Conservation (phyloP, 2,797 vertebrate genomes). For the Synaphobranchus kaupii region DNA sequence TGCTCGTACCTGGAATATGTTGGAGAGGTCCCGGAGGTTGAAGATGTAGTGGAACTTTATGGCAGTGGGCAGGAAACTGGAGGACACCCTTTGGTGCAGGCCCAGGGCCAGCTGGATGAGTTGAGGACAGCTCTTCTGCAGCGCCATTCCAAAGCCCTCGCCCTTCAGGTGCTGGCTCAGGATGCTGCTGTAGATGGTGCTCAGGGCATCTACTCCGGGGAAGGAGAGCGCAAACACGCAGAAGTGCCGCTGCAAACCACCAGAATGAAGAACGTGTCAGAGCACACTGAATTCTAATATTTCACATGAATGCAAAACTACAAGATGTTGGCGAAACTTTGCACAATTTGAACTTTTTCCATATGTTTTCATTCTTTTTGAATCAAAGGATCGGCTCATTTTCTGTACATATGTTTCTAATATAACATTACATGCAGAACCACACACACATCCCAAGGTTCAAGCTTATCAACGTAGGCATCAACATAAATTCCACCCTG, state of each 20-base stretch:
- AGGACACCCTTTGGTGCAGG: constrained; percentile 80
- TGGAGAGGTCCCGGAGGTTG: constrained; percentile 93
- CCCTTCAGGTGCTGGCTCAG: constrained; percentile 79
- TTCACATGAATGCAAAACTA: not conserved
- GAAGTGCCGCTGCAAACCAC: constrained; percentile 84
- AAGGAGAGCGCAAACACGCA: constrained; percentile 86
- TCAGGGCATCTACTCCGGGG: constrained; percentile 83
- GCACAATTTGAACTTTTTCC: not conserved
- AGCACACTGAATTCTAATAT: not conserved
- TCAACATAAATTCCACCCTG: not conserved
- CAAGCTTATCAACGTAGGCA: not conserved
- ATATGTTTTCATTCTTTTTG: not conserved
- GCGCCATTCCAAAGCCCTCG: constrained; percentile 67
- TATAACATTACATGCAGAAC: not conserved
- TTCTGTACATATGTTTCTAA: not conserved
- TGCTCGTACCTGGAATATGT: constrained; percentile 86
- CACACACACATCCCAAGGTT: not conserved
- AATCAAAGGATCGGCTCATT: not conserved
- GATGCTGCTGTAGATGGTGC: constrained; percentile 90
- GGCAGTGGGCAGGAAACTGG: constrained; percentile 87
- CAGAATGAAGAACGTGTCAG: not conserved
- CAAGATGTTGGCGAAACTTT: not conserved
- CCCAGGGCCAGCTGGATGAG: constrained; percentile 80
- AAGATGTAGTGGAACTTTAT: constrained; percentile 97
- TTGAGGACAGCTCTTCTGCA: constrained; percentile 76